phyloP scores from a whole-genome alignment of 2,113 vertebrate species.

The Calypte anna region DNA sequence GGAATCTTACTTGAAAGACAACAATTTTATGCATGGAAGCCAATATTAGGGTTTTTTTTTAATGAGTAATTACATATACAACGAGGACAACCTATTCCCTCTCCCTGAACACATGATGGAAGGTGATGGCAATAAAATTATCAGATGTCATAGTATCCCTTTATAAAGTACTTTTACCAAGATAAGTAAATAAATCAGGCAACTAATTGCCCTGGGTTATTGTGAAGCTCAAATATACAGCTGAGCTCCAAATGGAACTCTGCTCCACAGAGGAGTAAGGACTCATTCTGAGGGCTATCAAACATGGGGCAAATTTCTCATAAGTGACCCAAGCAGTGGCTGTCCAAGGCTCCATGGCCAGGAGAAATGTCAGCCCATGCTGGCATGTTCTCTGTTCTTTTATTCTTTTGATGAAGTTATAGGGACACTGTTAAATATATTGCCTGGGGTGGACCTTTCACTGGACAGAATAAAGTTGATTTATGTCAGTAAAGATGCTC shows the following conservation, averaged over 20 bases:
- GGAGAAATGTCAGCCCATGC: fast-evolving
- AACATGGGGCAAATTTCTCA: background rate
- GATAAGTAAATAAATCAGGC: background rate
- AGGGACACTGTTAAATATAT: background rate
- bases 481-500: background rate
- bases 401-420: background rate
- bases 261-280: background rate
- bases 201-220: background rate
- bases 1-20: background rate
- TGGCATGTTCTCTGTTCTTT: background rate
- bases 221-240: background rate
- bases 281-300: background rate
- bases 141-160: background rate
- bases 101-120: background rate
- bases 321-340: background rate
- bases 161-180: background rate
- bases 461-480: background rate
- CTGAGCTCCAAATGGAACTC: background rate
- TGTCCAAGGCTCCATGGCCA: background rate
- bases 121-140: background rate
- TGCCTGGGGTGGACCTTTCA: background rate
- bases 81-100: background rate
- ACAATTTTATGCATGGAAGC: background rate
- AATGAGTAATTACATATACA: background rate
- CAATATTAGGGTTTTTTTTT: background rate